These are phyloP conservation scores for Eufriesea mexicana DNA, from an alignment of 1,140 invertebrate species.

Conservation along the genomic window DNA sequence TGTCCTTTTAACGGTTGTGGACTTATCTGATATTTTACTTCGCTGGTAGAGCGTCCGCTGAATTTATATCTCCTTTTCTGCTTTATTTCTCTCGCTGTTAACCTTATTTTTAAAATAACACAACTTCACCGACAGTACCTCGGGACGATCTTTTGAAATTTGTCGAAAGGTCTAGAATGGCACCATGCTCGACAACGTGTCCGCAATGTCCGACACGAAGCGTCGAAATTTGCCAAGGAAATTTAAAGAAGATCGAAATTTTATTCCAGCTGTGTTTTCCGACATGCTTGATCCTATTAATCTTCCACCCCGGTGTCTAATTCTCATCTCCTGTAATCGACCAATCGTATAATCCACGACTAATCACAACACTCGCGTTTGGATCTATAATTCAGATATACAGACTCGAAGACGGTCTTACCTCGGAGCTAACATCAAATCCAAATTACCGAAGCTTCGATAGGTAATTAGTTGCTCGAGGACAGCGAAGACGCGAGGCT, in stretches of 20 bases:
- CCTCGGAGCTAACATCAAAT: background rate
- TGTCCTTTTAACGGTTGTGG: background rate
- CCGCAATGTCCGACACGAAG: background rate
- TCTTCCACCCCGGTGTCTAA: background rate
- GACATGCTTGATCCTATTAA: background rate
- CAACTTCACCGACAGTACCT: background rate
- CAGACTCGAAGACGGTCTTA: no score
- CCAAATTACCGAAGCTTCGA: slow-evolving; percentile 34
- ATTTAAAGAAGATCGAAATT: background rate
- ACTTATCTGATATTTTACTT: background rate
- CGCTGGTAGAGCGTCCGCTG: background rate
- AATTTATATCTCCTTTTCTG: background rate
- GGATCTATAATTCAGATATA: background rate
- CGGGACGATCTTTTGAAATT: background rate
- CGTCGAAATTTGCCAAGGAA: background rate
- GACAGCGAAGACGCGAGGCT: background rate
- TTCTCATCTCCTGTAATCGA: background rate
- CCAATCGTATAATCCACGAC: background rate
- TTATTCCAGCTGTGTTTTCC: no score
- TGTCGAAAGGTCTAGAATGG: background rate
- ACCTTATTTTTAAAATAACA: background rate
- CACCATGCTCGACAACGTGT: background rate
- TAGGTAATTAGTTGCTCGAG: slow-evolving; percentile 26
- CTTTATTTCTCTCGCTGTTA: background rate
- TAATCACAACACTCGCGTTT: background rate